phyloP scores from a whole-genome alignment of 2,888 invertebrate species.

The Heterodera filipjevi region DNA sequence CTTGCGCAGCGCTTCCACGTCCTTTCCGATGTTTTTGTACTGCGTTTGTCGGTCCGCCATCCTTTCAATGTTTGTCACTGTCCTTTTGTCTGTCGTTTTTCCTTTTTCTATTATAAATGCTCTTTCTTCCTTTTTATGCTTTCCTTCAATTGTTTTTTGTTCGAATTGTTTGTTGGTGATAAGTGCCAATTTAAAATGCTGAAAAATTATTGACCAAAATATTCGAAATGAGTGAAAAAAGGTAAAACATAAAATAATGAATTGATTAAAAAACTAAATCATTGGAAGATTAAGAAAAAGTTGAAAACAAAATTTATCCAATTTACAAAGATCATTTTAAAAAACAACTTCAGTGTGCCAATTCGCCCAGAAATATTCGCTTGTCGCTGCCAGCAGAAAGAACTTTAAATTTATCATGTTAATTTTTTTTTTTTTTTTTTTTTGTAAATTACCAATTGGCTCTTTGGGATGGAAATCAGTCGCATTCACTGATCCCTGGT shows the following conservation, averaged over 20 bases:
- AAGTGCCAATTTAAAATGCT: too few species aligned
- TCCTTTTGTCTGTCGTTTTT: neutral
- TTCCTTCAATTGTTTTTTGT: too few species aligned
- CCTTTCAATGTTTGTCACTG: neutral
- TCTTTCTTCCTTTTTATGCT: neutral
- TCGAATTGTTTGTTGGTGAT: too few species aligned
- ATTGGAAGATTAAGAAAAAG: neutral
- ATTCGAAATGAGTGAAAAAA: too few species aligned
- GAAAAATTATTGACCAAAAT: too few species aligned
- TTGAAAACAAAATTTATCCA: constrained; percentile 20
- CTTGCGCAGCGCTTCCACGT: constrained; percentile 93
- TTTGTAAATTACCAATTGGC: constrained; percentile 75
- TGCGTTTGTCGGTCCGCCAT: constrained; percentile 55
- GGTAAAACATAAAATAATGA: too few species aligned
- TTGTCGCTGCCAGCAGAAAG: constrained; percentile 93
- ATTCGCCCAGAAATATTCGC: constrained; percentile 90
- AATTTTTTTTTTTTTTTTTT: neutral
- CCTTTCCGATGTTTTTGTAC: constrained; percentile 98
- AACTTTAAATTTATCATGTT: constrained; percentile 70
- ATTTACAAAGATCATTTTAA: constrained; percentile 5
- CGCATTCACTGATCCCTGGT: constrained; percentile 94
- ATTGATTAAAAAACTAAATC: neutral
- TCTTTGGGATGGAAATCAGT: constrained; percentile 92
- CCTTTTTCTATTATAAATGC: neutral
- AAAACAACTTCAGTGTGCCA: constrained; percentile 71